A percentile compares a stretch with the other conserved stretches of the same genome.
Evolutionary conservation across 2,888 invertebrate species (phyloP).

Genomic region (Orgyia antiqua): DNA sequence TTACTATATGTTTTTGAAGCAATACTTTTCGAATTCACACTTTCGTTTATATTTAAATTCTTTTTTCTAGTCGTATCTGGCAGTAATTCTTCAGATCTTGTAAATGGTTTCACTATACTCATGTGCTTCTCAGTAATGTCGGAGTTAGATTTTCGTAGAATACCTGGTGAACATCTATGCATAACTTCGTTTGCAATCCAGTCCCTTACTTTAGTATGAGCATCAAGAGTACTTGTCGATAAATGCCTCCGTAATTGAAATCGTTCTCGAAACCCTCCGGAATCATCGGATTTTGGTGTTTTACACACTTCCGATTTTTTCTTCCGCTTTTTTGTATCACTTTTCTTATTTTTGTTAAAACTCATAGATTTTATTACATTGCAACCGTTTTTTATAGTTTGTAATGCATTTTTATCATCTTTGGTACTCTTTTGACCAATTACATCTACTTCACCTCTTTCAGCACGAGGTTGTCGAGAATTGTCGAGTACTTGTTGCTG

Average conservation of each 20-base stretch:
- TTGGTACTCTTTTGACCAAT: slow-evolving; percentile 67
- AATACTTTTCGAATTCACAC: slow-evolving; percentile 31
- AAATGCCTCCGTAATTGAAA: slow-evolving; percentile 84
- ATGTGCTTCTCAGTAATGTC: slow-evolving; percentile 52
- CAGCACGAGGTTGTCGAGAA: slow-evolving; percentile 68
- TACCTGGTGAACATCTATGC: slow-evolving; percentile 83
- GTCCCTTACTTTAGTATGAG: slow-evolving; percentile 90
- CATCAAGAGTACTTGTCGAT: slow-evolving; percentile 89
- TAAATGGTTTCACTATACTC: slow-evolving; percentile 49
- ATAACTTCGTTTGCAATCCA: slow-evolving; percentile 91
- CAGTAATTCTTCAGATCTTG: slow-evolving; percentile 66
- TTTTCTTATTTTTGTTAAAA: slow-evolving; percentile 70
- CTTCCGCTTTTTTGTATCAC: slow-evolving; percentile 70
- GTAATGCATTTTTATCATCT: slow-evolving; percentile 62
- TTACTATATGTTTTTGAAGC: slow-evolving; percentile 41
- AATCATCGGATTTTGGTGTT: slow-evolving; percentile 76
- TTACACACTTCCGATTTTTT: slow-evolving; percentile 75
- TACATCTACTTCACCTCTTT: slow-evolving; percentile 67
- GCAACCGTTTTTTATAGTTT: slow-evolving; percentile 74
- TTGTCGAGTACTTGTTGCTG: slow-evolving; percentile 66
- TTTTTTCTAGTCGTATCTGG: slow-evolving; percentile 50
- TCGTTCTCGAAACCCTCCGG: slow-evolving; percentile 76
- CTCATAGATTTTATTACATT: slow-evolving; percentile 78
- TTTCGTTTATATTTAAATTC: slow-evolving; percentile 32
- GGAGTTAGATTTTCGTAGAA: slow-evolving; percentile 74